phyloP scores from a whole-genome alignment of 2,888 invertebrate species.

The Quadriops clusia region DNA sequence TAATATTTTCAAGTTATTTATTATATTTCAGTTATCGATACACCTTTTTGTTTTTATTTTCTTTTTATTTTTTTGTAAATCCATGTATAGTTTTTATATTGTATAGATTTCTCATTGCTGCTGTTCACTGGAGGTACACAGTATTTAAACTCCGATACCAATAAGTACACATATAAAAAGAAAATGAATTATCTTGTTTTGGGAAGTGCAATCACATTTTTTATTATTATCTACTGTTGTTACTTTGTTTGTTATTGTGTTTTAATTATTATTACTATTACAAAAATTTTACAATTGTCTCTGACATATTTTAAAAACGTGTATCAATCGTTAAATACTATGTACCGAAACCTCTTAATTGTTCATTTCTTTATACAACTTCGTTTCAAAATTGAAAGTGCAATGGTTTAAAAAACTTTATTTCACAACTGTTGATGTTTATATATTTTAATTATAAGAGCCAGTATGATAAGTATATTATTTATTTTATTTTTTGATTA shows the following conservation, averaged over 20 bases:
- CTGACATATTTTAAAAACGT: neutral
- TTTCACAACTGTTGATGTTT: slow-evolving; percentile 37
- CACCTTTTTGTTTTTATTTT: slow-evolving; percentile 22
- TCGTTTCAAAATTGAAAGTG: slow-evolving; percentile 12
- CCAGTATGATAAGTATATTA: slow-evolving; percentile 38
- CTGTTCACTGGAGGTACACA: too few relatives aligned
- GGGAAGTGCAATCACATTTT: slow-evolving; percentile 32
- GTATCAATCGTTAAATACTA: slow-evolving; percentile 2
- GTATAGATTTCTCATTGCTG: slow-evolving; percentile 23
- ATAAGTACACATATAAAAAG: too few relatives aligned
- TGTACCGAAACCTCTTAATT: too few relatives aligned
- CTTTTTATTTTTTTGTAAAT: slow-evolving; percentile 31
- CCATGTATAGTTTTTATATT: slow-evolving; percentile 28
- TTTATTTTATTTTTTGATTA: slow-evolving; percentile 33
- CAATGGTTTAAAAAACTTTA: slow-evolving; percentile 22
- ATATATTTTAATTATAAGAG: slow-evolving; percentile 39
- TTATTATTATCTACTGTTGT: too few relatives aligned
- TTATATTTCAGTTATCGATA: slow-evolving; percentile 21
- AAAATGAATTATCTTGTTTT: too few relatives aligned
- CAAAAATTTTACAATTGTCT: slow-evolving; percentile 4
- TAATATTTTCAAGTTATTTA: slow-evolving; percentile 34
- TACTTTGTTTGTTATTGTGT: too few relatives aligned
- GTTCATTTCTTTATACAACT: slow-evolving; percentile 8
- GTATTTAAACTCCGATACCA: too few relatives aligned
- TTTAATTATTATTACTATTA: slow-evolving; percentile 7